Base-by-base conservation (phyloP, 2,113 vertebrate genomes). In the Tetrax tetrax region DNA sequence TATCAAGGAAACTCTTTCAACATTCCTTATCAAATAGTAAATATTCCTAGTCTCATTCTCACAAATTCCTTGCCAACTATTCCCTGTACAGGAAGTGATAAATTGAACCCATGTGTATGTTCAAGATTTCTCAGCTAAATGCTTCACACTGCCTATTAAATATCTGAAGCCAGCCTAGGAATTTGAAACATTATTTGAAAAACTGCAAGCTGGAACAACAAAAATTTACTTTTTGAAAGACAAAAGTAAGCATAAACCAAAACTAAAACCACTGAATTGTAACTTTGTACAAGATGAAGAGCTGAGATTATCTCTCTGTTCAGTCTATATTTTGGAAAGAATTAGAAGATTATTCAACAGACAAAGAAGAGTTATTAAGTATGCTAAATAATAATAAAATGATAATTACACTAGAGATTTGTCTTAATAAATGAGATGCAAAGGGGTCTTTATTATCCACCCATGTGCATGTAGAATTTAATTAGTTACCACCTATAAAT, bases 401-500 rank as follows among this genome's bases (percentile, higher is more conserved):
- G 68, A 69, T 94, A 95, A 96, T 94, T 95, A 91, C 92, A 65
- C 66, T 90, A 60, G 94, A 97, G 89, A 91, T 80, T 78, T 89
- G 45, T 91, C 90, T 93, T 93, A 96, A 94, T 95, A 96, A 93
- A 95, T 87, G 90, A 93, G 78, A 95, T 90, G 72, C 2, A 0
- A 94, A 95, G 15, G 80, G 59, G 76, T 86, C 77, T 94, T 96
- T 96, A 92, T 95, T 94, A 95, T 69, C 87, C 83, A 94, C 48
- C 71, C 59, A 54, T 87, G 70, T 78, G 76, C 68, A 72, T 23
- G 48, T 22, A 91, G 77, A 79, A 95, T 88, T 96, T 92, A 97
- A 94, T 93, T 93, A 96, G 95, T 92, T 95, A 95, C 48, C 63
- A 92, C 83, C 94, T 87, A 85, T 66, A 96, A 96, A 93, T 81